These are phyloP conservation scores for Rousettus madagascariensis DNA, from an alignment of 2,797 vertebrate species.

Conservation along the genomic window DNA sequence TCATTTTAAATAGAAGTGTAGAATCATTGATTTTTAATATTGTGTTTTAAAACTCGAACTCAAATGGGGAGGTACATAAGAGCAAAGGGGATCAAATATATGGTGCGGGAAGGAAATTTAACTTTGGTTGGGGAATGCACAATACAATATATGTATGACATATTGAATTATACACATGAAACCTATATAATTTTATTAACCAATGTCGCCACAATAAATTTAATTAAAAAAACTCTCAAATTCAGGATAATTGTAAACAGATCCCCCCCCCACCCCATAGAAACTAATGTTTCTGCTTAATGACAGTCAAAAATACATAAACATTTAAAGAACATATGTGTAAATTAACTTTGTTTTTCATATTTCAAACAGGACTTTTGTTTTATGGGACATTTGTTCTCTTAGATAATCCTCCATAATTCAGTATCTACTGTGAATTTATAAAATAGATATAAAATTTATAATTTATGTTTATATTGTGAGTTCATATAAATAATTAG, in stretches of 20 bases:
- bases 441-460: not conserved
- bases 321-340: not conserved
- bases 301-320: not conserved
- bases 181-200: too few species aligned
- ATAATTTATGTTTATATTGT: constrained; percentile 43
- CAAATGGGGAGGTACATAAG: too few species aligned
- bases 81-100: too few species aligned
- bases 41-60: not conserved
- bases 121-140: too few species aligned
- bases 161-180: too few species aligned
- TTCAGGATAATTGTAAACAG: not conserved
- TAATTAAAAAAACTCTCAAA: too few species aligned
- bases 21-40: not conserved
- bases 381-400: not conserved
- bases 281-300: not conserved
- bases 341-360: not conserved
- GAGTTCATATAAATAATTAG: constrained; percentile 69
- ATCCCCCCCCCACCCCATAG: too few species aligned
- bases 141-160: too few species aligned
- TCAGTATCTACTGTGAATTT: constrained; percentile 73
- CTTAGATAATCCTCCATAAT: constrained; percentile 61
- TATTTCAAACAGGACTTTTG: not conserved
- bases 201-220: too few species aligned
- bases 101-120: too few species aligned
- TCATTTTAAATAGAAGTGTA: constrained; percentile 9